phyloP scores from a whole-genome alignment of 2,888 invertebrate genomes.

The Agrochola litura region DNA sequence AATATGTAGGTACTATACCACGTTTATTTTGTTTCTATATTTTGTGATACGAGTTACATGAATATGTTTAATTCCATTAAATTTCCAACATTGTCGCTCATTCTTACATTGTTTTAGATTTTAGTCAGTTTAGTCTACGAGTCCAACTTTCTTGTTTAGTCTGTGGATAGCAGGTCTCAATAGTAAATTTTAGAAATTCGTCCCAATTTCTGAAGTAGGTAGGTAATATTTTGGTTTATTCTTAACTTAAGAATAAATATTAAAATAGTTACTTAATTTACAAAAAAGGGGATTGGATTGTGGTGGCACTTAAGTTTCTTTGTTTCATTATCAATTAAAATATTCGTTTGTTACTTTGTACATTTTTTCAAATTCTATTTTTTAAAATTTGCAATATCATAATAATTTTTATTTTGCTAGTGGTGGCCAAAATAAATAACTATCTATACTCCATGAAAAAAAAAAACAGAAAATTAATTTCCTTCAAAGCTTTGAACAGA shows the following conservation, averaged over 20 bases:
- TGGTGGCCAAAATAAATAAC: no score
- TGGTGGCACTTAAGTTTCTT: not conserved
- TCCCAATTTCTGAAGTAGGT: not conserved
- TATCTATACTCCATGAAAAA: no score
- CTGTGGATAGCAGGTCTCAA: not conserved
- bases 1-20: conserved; percentile 22
- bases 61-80: not conserved
- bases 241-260: not conserved
- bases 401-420: no score
- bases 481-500: not conserved
- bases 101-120: not conserved
- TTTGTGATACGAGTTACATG: not conserved
- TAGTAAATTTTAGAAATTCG: not conserved
- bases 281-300: not conserved
- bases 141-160: not conserved
- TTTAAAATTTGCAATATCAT: not conserved
- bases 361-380: no score
- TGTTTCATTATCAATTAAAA: not conserved
- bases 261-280: not conserved
- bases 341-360: not conserved
- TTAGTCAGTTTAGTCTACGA: not conserved
- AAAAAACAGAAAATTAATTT: no score
- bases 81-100: not conserved
- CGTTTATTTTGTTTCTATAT: not conserved
- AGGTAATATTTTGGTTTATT: not conserved